A percentile compares a stretch with the other conserved stretches of the same genome.
Evolutionary conservation across 2,888 invertebrate species (phyloP).

Genomic region (Thelaira solivaga): DNA sequence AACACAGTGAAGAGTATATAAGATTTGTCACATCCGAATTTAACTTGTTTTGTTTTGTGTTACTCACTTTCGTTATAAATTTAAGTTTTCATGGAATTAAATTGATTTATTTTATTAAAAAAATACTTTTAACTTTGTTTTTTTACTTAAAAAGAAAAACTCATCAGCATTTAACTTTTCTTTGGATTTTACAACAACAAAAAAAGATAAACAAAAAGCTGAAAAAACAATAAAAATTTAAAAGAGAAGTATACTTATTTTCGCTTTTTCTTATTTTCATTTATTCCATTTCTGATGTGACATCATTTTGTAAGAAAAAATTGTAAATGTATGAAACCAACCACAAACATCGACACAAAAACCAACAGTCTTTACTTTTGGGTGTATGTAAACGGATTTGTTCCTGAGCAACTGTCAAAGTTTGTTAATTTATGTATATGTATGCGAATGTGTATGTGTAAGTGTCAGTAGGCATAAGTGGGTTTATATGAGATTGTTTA

Average conservation of each 20-base stretch:
- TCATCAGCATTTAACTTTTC: constrained; percentile 40
- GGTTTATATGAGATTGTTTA: constrained; percentile 4
- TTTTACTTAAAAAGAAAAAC: constrained; percentile 20
- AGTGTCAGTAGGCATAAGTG: neutral
- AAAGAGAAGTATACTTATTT: constrained; percentile 33
- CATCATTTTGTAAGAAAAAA: constrained; percentile 54
- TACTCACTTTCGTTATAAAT: too few relatives aligned
- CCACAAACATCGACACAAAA: constrained; percentile 22
- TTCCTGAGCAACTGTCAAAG: neutral
- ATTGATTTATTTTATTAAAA: too few relatives aligned
- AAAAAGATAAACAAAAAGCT: neutral
- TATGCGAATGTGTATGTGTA: neutral
- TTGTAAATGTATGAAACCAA: constrained; percentile 57
- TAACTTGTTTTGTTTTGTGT: too few relatives aligned
- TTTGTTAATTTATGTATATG: neutral
- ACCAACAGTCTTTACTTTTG: constrained; percentile 30
- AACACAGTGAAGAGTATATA: too few relatives aligned
- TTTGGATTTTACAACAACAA: neutral
- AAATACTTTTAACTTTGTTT: neutral
- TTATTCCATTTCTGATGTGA: constrained; percentile 37
- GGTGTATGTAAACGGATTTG: neutral
- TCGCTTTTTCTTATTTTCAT: constrained; percentile 17
- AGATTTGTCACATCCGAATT: too few relatives aligned
- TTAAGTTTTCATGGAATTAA: too few relatives aligned
- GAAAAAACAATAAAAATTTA: constrained; percentile 1